Evolutionary conservation across 1,140 invertebrate species (phyloP), one percentile per base, ranked within the genome.

Genomic region (Bombus fervidus): DNA sequence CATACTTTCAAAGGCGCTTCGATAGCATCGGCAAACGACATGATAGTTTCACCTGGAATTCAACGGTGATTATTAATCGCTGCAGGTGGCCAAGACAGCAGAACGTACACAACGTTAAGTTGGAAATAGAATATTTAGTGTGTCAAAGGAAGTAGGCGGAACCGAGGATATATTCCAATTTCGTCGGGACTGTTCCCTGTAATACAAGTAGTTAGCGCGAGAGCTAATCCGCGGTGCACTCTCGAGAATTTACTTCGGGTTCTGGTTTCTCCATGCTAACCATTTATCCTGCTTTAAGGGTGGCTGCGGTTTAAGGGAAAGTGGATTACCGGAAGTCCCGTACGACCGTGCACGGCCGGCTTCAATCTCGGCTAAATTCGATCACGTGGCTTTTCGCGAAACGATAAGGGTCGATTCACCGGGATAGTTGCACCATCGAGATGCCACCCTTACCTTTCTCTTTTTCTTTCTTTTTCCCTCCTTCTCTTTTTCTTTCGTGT

Each of bases 311-410:
- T 90, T 90, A 90, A 90, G 89, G 89, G 91, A 92, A 93, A 93
- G 92, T 93, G 91, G 92, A 93, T 93, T 93, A 93, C 90, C 86
- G 89, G 86, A 87, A 91, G 90, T 92, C 90, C 89, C 88, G 74
- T 72, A 90, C 89, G 86, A 91, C 82, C 87, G 84, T 86, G 85
- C 87, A 87, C 89, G 83, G 75, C 86, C 81, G 86, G 86, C 88
- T 90, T 81, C 86, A 91, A 91, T 91, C 83, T 86, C 88, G 68
- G 76, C 43, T 89, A 89, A 93, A 93, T 91, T 93, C 87, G 91
- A 93, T 93, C 91, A 88, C 83, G 86, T 86, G 89, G 80, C 86
- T 69, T 86, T 90, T 90, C 86, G 89, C 79, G 69, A 59, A 83
- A 87, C 89, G 89, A 90, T 90, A 90, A 90, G 89, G 88, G 79